Evolutionary conservation across 1,140 invertebrate genomes (phyloP).

Genomic region (Plectrocnemia conspersa): DNA sequence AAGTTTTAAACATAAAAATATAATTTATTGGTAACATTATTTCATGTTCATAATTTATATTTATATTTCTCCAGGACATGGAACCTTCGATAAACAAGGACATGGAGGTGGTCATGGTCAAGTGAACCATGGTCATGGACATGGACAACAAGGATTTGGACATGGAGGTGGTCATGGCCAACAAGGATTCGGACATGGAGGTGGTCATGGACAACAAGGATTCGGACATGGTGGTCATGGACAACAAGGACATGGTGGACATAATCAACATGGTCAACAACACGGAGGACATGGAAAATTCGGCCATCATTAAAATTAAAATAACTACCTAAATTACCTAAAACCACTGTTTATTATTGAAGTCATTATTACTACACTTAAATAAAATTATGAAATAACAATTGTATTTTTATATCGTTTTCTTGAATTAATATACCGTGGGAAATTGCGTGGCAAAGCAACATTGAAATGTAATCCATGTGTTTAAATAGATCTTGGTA

Average conservation of each 20-base stretch:
- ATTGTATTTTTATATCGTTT: background rate
- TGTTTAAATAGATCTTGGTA: too few relatives aligned
- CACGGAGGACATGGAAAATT: background rate
- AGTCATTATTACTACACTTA: too few relatives aligned
- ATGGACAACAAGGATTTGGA: slow-evolving; percentile 1
- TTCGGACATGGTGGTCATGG: background rate
- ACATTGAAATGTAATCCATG: too few relatives aligned
- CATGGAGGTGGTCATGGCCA: background rate
- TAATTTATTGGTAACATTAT: background rate
- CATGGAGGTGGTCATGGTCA: slow-evolving; percentile 1
- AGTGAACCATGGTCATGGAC: background rate
- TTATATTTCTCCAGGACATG: background rate
- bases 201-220: background rate
- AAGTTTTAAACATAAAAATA: background rate
- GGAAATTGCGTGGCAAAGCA: too few relatives aligned
- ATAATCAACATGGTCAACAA: background rate
- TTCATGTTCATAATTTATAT: background rate
- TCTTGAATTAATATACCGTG: too few relatives aligned
- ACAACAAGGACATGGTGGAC: background rate
- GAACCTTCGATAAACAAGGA: background rate
- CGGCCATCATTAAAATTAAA: too few relatives aligned
- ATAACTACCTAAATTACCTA: background rate
- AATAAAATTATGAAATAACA: too few relatives aligned
- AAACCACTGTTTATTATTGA: background rate
- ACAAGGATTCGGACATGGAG: background rate